Evolutionary conservation across 2,797 vertebrate genomes (phyloP).

Genomic region (Poeciliopsis presidionis): DNA sequence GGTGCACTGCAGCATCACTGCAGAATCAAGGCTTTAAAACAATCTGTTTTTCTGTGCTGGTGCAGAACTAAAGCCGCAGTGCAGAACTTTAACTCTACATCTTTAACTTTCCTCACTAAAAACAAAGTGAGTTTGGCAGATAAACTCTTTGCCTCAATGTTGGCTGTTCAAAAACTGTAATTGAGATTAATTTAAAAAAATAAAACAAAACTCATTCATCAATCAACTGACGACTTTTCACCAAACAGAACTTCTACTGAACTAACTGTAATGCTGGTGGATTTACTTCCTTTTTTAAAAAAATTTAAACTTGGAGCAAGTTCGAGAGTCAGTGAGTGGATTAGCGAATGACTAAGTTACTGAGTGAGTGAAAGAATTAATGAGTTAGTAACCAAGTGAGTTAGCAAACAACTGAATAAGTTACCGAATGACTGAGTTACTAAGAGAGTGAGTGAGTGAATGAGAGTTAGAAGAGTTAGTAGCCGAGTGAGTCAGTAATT

Average conservation of each 20-base stretch:
- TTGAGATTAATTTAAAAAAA: neutral
- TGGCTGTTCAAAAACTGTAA: neutral
- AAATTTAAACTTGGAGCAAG: neutral
- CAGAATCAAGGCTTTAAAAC: neutral
- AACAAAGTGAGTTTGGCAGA: neutral
- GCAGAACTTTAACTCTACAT: neutral
- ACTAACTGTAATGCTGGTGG: conserved; percentile 20
- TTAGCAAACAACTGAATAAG: neutral
- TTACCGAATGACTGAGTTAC: neutral
- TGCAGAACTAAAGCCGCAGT: neutral
- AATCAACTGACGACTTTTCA: neutral
- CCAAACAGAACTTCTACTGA: neutral
- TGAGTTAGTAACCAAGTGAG: neutral
- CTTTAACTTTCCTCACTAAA: neutral
- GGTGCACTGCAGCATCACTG: neutral
- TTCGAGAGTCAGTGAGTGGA: neutral
- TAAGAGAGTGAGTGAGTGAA: neutral
- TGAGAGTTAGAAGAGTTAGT: no score
- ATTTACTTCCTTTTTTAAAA: neutral
- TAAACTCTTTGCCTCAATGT: neutral
- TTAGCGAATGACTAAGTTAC: neutral
- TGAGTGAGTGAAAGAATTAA: neutral
- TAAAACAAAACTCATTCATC: neutral
- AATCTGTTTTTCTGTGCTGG: neutral
- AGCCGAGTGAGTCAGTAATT: no score